Conservation (phyloP, 2,113 vertebrate genomes). For the Taxidea taxus region DNA sequence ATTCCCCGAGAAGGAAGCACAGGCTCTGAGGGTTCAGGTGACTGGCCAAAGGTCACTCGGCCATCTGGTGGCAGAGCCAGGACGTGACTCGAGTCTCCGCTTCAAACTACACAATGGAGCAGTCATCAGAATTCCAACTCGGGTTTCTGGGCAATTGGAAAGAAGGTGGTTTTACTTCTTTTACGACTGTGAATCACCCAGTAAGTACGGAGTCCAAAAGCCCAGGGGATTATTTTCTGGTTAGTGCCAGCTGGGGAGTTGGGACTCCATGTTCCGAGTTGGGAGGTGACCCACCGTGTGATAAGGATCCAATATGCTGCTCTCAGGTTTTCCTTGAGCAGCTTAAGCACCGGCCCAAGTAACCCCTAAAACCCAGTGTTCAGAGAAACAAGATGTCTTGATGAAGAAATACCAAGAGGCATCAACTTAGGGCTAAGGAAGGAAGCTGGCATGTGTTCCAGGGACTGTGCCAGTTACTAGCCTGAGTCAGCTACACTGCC, state of each 20-base stretch:
- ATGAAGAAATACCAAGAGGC: conserved; percentile 18
- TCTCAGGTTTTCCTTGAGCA: background rate
- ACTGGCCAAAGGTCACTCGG: background rate
- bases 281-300: background rate
- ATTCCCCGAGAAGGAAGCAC: background rate
- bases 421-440: background rate
- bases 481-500: background rate
- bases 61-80: background rate
- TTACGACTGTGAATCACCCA: conserved; percentile 30
- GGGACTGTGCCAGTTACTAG: background rate
- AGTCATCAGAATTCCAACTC: conserved; percentile 20
- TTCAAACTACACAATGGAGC: background rate
- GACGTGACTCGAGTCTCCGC: background rate
- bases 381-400: background rate
- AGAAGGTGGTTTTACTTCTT: conserved; percentile 20
- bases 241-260: background rate
- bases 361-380: background rate
- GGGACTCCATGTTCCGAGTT: background rate
- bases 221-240: conserved; percentile 17
- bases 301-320: background rate
- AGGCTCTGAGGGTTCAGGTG: background rate
- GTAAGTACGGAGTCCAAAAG: conserved; percentile 26
- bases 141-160: background rate
- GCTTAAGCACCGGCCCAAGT: background rate
- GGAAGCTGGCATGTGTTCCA: background rate